Evolutionary conservation across 2,113 vertebrate species (phyloP), one percentile per base, ranked within the genome.

Genomic region (Kryptolebias marmoratus): DNA sequence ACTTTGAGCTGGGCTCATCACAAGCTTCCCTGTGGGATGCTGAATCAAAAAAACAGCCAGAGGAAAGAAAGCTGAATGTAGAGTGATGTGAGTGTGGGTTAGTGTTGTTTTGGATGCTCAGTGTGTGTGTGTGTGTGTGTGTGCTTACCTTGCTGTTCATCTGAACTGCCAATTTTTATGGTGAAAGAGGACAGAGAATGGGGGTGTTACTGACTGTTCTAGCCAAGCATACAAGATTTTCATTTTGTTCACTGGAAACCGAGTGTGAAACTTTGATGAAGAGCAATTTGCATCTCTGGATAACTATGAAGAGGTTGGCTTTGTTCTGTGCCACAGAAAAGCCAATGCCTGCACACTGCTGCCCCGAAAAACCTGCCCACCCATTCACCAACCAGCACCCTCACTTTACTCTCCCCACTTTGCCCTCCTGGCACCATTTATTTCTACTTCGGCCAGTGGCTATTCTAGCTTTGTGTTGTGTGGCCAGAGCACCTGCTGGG

Each of bases 241-340:
- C 79, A 89, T 90, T 90, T 92, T 91, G 91, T 91, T 86, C 58
- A 31, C 82, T 85, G 84, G 78, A 89, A 91, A 85, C 85, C 62
- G 75, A 90, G 88, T 92, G 90, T 90, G 90, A 92, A 92, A 89
- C 82, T 90, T 92, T 93, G 87, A 91, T 90, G 88, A 91, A 87
- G 84, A 90, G 85, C 77, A 86, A 92, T 93, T 93, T 94, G 91
- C 91, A 92, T 93, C 87, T 93, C 88, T 89, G 91, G 92, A 89
- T 80, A 81, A 77, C 79, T 75, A 80, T 88, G 88, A 90, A 92
- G 91, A 91, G 90, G 80, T 80, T 14, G 55, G 77, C 82, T 90
- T 94, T 93, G 90, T 93, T 82, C 62, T 0, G 39, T 42, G 65
- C 79, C 81, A 84, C 79, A 60, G 68, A 84, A 89, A 79, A 80